These are phyloP conservation scores for Danaus plexippus DNA, from an alignment of 1,140 invertebrate species.

Conservation along the genomic window DNA sequence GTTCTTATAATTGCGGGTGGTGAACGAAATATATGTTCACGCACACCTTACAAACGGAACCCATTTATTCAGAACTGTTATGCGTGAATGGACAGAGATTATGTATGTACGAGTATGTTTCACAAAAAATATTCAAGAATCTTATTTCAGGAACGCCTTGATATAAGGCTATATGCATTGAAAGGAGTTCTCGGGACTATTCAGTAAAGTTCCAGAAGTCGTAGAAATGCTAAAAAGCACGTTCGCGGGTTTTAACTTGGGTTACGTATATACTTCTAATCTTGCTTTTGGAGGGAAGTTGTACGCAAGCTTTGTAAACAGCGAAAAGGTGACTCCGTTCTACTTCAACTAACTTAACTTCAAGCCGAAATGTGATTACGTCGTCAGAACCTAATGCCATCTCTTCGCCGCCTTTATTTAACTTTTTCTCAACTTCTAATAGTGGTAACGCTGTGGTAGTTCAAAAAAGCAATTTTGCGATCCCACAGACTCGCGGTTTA, in stretches of 20 bases:
- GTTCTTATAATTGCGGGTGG: slow-evolving; percentile 47
- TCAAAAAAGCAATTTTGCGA: slow-evolving; percentile 67
- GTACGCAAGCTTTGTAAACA: slow-evolving; percentile 53
- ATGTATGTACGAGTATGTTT: too few species aligned
- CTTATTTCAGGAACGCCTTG: slow-evolving; percentile 12
- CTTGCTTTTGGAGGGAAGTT: slow-evolving; percentile 41
- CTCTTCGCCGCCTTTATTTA: slow-evolving; percentile 48
- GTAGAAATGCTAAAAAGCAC: slow-evolving; percentile 62
- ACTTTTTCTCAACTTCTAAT: slow-evolving; percentile 61
- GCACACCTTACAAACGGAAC: slow-evolving; percentile 49
- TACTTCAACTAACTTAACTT: slow-evolving; percentile 41
- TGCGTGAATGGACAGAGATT: slow-evolving; percentile 25
- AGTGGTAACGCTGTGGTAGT: slow-evolving; percentile 58
- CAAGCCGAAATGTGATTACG: slow-evolving; percentile 47
- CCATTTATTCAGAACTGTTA: slow-evolving; percentile 34
- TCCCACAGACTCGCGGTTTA: slow-evolving; percentile 48
- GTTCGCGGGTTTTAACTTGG: slow-evolving; percentile 38
- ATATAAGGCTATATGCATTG: slow-evolving; percentile 17
- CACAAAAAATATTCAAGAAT: too few species aligned
- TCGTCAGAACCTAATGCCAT: slow-evolving; percentile 32
- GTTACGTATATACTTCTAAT: slow-evolving; percentile 62
- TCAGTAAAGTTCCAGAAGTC: slow-evolving; percentile 39
- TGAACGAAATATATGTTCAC: slow-evolving; percentile 62
- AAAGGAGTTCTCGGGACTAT: slow-evolving; percentile 26
- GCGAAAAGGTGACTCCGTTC: slow-evolving; percentile 36